Base-by-base conservation (phyloP, 2,113 vertebrate species). In the Eidolon helvum region DNA sequence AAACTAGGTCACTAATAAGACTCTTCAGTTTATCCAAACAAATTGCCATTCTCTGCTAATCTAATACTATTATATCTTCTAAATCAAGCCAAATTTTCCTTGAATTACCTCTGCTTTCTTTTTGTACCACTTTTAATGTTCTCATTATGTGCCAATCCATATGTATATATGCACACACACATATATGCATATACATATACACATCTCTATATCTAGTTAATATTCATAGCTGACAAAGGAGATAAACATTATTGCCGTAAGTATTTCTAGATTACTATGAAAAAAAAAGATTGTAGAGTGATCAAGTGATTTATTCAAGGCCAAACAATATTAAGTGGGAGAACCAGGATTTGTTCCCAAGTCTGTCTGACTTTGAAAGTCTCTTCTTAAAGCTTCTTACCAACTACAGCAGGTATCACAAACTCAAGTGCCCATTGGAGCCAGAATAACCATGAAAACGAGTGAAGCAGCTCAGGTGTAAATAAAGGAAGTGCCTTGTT, bases 41-140 rank as follows among this genome's bases (percentile, higher is more conserved):
- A 75, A 66, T 65, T 38, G 5, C 4, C 85, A 14, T 91, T 30
- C 45, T 80, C 61, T 85, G 57, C 59, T 86, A 86, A 86, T 66
- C 33, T 91, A 91, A 85, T 88, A 91, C 83, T 96, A 38, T 88
- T 83, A 21, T 85, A 55, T 74, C 8, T 40, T 91, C 19, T 91
- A 68, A 40, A 21, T 50, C 35, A 84, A 57, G 3, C 38, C 7
- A 3, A 28, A 16, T 33, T 55, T 80, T 78, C 88, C 71, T 85
- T 61, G 8, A 88, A 88, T 88, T 53, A 43, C 15, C 5, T n/a
- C 14, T 82, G 33, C 30, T 69, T 90, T 78, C 38, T 92, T 91
- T 71, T 63, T 9, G 16, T n/a, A 40, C 16, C 11, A 71, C 9
- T 59, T 90, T 69, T 78, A 63, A 55, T 74, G 16, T 75, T 83